phyloP scores from a whole-genome alignment of 2,888 invertebrate species.

The Unio delphinus region DNA sequence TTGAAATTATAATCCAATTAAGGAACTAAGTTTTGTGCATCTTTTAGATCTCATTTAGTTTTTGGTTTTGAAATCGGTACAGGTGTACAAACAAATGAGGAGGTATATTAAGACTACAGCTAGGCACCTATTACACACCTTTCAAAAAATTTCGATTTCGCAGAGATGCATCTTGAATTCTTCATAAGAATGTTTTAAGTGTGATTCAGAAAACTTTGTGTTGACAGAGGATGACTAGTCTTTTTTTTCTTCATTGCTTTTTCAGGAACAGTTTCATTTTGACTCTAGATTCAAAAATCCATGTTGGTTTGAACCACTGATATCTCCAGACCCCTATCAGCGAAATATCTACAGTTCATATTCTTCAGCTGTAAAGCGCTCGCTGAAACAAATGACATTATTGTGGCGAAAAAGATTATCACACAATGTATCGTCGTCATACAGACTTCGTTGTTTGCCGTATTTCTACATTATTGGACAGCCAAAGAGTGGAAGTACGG shows the following conservation, averaged over 20 bases:
- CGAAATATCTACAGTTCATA: slow-evolving; percentile 43
- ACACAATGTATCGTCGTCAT: slow-evolving; percentile 5
- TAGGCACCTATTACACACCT: no score
- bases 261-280: slow-evolving; percentile 45
- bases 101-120: no score
- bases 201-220: no score
- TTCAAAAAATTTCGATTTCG: no score
- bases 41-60: no score
- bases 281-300: slow-evolving; percentile 53
- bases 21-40: no score
- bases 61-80: no score
- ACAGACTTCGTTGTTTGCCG: slow-evolving; percentile 81
- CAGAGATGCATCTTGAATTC: no score
- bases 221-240: no score
- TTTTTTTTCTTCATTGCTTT: slow-evolving; percentile 3
- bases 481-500: slow-evolving; percentile 63
- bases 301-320: slow-evolving; percentile 57
- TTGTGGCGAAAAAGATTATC: slow-evolving; percentile 5
- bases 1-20: no score
- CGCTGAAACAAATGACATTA: slow-evolving; percentile 14
- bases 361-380: slow-evolving; percentile 26
- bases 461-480: slow-evolving; percentile 78
- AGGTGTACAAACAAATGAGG: no score
- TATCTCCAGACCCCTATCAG: slow-evolving; percentile 39
- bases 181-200: no score